A percentile compares a stretch with the other conserved stretches of the same genome.
Conservation (phyloP, 2,888 invertebrate genomes). For the Tachystola acroxantha region DNA sequence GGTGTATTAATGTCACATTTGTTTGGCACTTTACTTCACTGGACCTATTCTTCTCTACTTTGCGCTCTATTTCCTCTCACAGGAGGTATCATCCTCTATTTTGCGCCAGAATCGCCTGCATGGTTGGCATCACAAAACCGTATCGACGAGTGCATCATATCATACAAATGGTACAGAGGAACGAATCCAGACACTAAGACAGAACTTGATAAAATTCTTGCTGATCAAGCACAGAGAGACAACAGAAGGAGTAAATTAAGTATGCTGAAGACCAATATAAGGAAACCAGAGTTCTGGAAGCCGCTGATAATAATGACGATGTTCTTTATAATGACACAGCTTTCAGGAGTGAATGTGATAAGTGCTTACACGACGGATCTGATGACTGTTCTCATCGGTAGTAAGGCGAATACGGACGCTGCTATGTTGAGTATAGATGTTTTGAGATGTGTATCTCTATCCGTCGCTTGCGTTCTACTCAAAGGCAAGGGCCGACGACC, state of each 20-base stretch:
- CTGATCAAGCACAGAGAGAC: slow-evolving; percentile 50
- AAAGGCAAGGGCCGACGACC: slow-evolving; percentile 80
- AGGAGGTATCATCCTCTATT: slow-evolving; percentile 71
- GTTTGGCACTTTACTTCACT: slow-evolving; percentile 80
- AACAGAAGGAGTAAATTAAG: slow-evolving; percentile 45
- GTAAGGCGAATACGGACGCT: slow-evolving; percentile 70
- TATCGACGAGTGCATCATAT: slow-evolving; percentile 74
- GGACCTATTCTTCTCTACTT: slow-evolving; percentile 77
- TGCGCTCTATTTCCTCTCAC: slow-evolving; percentile 74
- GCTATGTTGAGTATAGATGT: slow-evolving; percentile 83
- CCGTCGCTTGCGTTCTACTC: slow-evolving; percentile 78
- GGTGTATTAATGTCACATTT: slow-evolving; percentile 82
- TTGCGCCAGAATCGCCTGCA: slow-evolving; percentile 83
- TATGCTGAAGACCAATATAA: slow-evolving; percentile 54
- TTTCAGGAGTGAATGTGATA: slow-evolving; percentile 84
- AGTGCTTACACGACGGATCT: slow-evolving; percentile 84
- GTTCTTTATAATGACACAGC: slow-evolving; percentile 82
- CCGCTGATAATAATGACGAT: slow-evolving; percentile 80
- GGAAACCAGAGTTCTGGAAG: slow-evolving; percentile 78
- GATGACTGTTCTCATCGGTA: slow-evolving; percentile 78
- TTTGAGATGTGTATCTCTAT: slow-evolving; percentile 78
- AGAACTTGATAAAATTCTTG: slow-evolving; percentile 72
- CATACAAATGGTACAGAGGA: slow-evolving; percentile 81
- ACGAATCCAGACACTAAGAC: slow-evolving; percentile 54
- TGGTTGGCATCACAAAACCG: slow-evolving; percentile 82